These are phyloP conservation scores for Heliornis fulica DNA, from an alignment of 2,113 vertebrate species.

Conservation along the genomic window DNA sequence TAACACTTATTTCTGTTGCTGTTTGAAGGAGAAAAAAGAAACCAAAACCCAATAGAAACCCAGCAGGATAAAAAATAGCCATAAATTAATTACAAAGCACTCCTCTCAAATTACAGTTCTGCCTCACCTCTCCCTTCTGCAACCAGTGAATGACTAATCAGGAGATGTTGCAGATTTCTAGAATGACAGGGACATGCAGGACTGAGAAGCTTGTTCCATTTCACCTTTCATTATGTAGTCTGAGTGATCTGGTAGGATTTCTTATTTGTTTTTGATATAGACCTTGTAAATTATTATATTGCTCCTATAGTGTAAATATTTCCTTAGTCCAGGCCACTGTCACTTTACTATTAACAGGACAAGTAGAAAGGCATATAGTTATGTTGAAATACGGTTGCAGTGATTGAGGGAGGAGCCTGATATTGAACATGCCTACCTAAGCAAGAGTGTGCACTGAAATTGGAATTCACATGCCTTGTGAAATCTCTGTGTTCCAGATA, in stretches of 20 bases:
- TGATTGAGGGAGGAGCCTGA: neutral
- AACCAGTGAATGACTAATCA: neutral
- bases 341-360: neutral
- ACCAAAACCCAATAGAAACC: neutral
- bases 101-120: slow-evolving; percentile 25
- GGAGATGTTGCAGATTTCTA: neutral
- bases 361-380: neutral
- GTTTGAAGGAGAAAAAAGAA: slow-evolving; percentile 1
- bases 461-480: neutral
- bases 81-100: slow-evolving; percentile 25
- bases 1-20: neutral
- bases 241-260: neutral
- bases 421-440: neutral
- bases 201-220: neutral
- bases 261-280: neutral
- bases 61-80: neutral
- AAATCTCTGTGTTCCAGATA: neutral
- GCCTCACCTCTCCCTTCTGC: neutral
- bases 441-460: neutral
- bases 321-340: neutral
- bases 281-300: neutral
- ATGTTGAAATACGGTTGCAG: neutral
- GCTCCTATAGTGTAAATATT: neutral
- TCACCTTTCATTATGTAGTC: neutral
- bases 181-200: neutral